Base-by-base conservation (phyloP, 2,797 vertebrate genomes). In the Spondyliosoma cantharus region DNA sequence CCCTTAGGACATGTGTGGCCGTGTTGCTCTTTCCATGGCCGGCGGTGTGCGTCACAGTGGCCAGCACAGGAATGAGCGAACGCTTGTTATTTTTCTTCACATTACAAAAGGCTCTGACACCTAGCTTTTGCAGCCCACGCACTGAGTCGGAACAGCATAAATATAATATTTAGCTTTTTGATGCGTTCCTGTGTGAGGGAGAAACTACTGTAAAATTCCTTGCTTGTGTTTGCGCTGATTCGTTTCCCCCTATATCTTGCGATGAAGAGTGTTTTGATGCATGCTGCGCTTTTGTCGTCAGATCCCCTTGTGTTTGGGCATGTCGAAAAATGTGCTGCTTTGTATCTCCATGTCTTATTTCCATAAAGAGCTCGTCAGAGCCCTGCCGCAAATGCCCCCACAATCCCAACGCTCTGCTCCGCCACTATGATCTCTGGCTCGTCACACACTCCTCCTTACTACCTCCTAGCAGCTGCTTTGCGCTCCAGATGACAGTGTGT, bases 1-100 rank as follows among this genome's bases (percentile, higher is more conserved):
- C 54, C 68, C 81, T 77, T 64, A 45, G 61, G 68, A 76, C 49
- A 3, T 61, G 29, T 82, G 70, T 53, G 78, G 77, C 79, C 29
- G 0, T 60, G 75, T 71, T 81, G 62, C 83, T 81, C 80, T 84
- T 81, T 81, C 72, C 52, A 46, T 42, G 81, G 71, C 71, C 32
- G 29, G 66, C 7, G 17, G 60, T 52, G 74, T 88, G 79, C 78
- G 82, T 90, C 82, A 90, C 71, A 62, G 73, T 72, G 57, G 81
- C 68, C 48, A 22, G 75, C 20, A 1, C 49, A 71, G 80, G 65
- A 88, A 74, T 71, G 57, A 82, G 76, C 62, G 50, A 82, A 54
- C 29, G 70, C 78, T 76, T 75, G 74, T 83, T 85, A 63, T 89
- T 80, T 88, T 68, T 85, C 74, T 66, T 60, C 60, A 37, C 84